Base-by-base conservation (phyloP, 2,888 invertebrate species). In the Lasioglossum pauxillum region DNA sequence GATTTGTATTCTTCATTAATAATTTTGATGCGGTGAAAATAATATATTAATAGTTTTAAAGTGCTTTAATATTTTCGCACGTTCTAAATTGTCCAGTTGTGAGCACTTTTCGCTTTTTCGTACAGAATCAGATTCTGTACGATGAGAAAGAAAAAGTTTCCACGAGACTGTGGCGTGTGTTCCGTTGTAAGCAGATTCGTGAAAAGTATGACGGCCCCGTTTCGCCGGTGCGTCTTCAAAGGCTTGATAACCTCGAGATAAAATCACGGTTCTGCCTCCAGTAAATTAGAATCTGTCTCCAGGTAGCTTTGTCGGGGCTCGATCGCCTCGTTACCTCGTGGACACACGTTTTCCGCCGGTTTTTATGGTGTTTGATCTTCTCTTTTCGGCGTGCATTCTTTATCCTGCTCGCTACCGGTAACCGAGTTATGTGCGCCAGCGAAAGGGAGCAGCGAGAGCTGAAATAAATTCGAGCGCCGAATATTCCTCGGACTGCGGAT, bases 161-260 rank as follows among this genome's bases (percentile, higher is more conserved):
- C 31, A 64, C 31, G 16, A 31, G 64, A 31, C 64, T 31, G 7
- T 16, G 5, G 31, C 8, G 31, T 0, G 35, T 19, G 23, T 35
- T 10, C 38, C 7, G 38, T 38, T 16, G 71, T 16, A 49, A 46
- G 12, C 69, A 23, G 64, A 53, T 77, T 46, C 75, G 27, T 49
- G 46, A 31, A 64, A 83, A 75, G 69, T 41, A 74, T 71, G 31
- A 23, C 60, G 83, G 75, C 84, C 84, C 27, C 38, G 60, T 83
- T 82, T 35, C 67, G 46, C 27, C 79, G 80, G 82, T 27, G 73
- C 82, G 67, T 76, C 49, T 60, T 84, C 80, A 85, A 85, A 83
- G 84, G 46, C 57, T 35, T 60, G 83, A 78, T 86, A 78, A 81
- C 85, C 74, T 78, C 35, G 64, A 76, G 82, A 85, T 82, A 85